phyloP scores from a whole-genome alignment of 2,113 vertebrate genomes.

The Erythrocercus mccallii region DNA sequence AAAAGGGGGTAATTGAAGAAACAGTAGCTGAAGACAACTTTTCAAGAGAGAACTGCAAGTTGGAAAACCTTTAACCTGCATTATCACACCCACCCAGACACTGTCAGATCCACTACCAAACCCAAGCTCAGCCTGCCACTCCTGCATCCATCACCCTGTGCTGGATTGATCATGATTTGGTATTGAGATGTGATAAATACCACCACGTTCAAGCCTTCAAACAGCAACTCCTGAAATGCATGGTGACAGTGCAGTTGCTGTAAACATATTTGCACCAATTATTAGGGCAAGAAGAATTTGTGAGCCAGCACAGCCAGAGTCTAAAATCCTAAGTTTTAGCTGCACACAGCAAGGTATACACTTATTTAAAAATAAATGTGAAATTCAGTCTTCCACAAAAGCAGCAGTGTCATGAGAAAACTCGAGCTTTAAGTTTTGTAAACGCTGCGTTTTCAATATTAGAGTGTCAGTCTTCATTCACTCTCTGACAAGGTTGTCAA shows the following conservation, averaged over 20 bases:
- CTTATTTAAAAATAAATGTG: conserved; percentile 60
- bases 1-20: background rate
- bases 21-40: background rate
- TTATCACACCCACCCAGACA: background rate
- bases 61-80: background rate
- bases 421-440: conserved; percentile 59
- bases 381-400: conserved; percentile 70
- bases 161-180: background rate
- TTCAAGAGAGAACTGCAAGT: background rate
- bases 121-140: background rate
- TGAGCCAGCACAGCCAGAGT: conserved; percentile 15
- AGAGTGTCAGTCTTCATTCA: conserved; percentile 79
- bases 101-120: background rate
- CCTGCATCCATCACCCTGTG: background rate
- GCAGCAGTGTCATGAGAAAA: conserved; percentile 77
- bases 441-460: conserved; percentile 77
- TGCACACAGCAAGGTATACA: conserved; percentile 21
- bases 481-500: conserved; percentile 75
- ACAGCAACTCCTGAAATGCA: background rate
- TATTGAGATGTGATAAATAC: conserved; percentile 31
- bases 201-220: background rate
- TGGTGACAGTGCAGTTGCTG: background rate
- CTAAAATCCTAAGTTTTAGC: background rate
- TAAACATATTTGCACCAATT: conserved; percentile 9
- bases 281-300: background rate